phyloP scores from a whole-genome alignment of 2,888 invertebrate species.

The Leptothorax acervorum region DNA sequence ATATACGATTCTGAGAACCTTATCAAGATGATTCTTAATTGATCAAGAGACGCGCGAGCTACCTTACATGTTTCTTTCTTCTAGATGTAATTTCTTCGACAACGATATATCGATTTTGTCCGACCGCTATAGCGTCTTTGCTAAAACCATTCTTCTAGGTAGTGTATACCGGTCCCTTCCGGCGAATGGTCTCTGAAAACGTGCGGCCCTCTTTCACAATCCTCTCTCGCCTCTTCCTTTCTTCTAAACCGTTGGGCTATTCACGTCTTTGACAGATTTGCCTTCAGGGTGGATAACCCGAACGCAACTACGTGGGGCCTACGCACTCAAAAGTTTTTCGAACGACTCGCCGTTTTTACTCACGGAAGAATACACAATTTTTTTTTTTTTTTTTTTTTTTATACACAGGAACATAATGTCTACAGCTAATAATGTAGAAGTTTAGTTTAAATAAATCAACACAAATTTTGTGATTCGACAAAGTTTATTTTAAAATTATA shows the following conservation, averaged over 20 bases:
- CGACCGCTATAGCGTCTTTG: constrained; percentile 1
- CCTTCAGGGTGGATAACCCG: constrained; percentile 72
- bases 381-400: background rate
- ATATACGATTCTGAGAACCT: background rate
- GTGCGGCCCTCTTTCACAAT: constrained; percentile 69
- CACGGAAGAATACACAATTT: background rate
- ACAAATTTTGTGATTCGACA: background rate
- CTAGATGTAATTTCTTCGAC: background rate
- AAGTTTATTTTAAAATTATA: constrained; percentile 1
- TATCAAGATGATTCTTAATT: background rate
- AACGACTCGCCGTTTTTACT: constrained; percentile 63
- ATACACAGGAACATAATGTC: background rate
- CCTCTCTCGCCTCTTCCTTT: constrained; percentile 50
- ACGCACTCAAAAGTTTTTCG: constrained; percentile 62
- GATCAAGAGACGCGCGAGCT: background rate
- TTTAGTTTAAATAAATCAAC: background rate
- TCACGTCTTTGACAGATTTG: constrained; percentile 72
- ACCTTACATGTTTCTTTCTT: background rate
- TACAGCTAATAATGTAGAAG: background rate
- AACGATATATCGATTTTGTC: constrained; percentile 55
- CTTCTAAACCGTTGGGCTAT: constrained; percentile 71
- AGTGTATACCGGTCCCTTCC: constrained; percentile 27
- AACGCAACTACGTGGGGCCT: constrained; percentile 63
- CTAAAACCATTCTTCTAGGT: constrained; percentile 60
- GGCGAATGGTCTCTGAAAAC: constrained; percentile 65